Conservation (phyloP, 2,113 vertebrate genomes). For the Syrrhaptes paradoxus region DNA sequence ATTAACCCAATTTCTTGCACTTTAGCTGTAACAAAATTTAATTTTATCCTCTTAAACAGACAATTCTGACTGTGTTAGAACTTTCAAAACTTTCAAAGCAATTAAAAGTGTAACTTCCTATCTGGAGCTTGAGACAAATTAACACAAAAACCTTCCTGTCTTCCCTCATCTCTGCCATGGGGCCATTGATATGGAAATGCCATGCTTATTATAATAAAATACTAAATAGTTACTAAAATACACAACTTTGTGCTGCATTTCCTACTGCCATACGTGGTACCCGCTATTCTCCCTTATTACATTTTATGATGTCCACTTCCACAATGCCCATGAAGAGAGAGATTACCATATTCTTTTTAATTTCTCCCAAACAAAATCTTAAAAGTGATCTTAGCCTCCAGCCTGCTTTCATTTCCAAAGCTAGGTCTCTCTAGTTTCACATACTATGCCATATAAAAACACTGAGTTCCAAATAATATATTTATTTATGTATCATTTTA, state of each 20-base stretch:
- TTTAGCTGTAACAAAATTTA: constrained; percentile 23
- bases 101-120: neutral
- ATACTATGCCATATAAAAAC: neutral
- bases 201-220: neutral
- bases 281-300: neutral
- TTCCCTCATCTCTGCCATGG: neutral
- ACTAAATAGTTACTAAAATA: neutral
- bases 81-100: neutral
- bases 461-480: neutral
- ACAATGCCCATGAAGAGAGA: neutral
- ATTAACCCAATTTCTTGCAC: neutral
- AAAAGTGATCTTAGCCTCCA: neutral
- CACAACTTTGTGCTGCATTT: neutral
- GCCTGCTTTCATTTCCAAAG: neutral
- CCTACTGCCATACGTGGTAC: neutral
- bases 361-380: neutral
- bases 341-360: neutral
- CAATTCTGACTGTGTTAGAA: neutral
- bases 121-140: neutral
- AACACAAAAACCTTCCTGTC: neutral
- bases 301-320: neutral
- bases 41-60: neutral
- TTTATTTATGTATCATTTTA: neutral
- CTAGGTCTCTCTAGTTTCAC: neutral
- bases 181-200: neutral